phyloP scores from a whole-genome alignment of 2,888 invertebrate genomes.

The Electrophaes corylata region DNA sequence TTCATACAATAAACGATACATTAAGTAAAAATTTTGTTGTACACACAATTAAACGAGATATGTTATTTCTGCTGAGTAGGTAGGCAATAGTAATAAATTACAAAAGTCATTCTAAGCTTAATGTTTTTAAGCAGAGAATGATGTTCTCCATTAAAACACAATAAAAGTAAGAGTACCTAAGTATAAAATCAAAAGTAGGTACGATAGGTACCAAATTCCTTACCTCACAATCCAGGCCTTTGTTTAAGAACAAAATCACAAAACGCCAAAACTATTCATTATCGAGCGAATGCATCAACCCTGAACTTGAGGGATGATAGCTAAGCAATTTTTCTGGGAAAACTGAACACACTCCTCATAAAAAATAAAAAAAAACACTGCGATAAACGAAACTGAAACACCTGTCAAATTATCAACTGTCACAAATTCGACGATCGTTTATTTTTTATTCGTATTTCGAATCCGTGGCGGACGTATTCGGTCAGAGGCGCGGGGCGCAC shows the following conservation, averaged over 20 bases:
- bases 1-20: too few species aligned
- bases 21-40: too few species aligned
- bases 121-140: background rate
- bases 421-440: slow-evolving; percentile 45
- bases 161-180: background rate
- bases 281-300: slow-evolving; percentile 82
- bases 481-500: slow-evolving; percentile 75
- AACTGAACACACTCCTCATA: slow-evolving; percentile 52
- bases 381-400: slow-evolving; percentile 52
- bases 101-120: background rate
- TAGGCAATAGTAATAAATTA: background rate
- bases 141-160: background rate
- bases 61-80: too few species aligned
- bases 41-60: too few species aligned
- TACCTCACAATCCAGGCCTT: slow-evolving; percentile 36
- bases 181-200: background rate
- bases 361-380: slow-evolving; percentile 44
- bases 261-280: slow-evolving; percentile 61
- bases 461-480: slow-evolving; percentile 62
- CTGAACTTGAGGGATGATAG: slow-evolving; percentile 80
- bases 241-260: slow-evolving; percentile 41
- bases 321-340: slow-evolving; percentile 58
- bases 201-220: slow-evolving; percentile 8
- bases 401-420: slow-evolving; percentile 50
- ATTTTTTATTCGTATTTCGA: slow-evolving; percentile 51